Base-by-base conservation (phyloP, 37 sponge, comb jelly and placozoan genomes). In the Oopsacas minuta region DNA sequence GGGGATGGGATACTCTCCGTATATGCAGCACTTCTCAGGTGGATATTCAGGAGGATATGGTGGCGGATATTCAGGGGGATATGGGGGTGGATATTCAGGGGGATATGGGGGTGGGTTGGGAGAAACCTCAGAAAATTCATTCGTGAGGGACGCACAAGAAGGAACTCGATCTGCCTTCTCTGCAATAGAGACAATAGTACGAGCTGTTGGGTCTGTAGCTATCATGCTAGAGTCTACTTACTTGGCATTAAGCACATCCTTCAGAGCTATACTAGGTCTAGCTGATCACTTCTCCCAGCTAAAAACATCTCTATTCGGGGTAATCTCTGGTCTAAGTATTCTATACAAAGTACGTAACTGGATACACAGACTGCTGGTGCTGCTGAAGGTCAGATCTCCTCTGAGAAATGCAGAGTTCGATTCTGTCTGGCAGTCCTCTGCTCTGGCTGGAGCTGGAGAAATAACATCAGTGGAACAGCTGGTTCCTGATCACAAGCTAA, bases 141-240 rank as follows among this genome's bases (percentile, higher is more conserved):
- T 89, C 39, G 86, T 89, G 1, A 52, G 36, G 37, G 37, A 81
- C 38, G 90, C 90, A 10, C 87, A 89, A 52, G 90, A 88, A 12
- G 82, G 87, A 69, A 86, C 81, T 52, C 51, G 83, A 23, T 83
- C 82, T 37, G 90, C 90, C 36, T 89, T 89, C 53, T 81, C 83
- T 30, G 82, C 90, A 1, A 89, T 89, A 35, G 90, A 89, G 51
- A 87, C 90, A 0, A 88, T 89, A 42, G 90, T 89, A 36, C 36
- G 81, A 5, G 87, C 90, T 23, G 82, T 89, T 28, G 83, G 87
- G 17, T 89, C 90, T 1, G 90, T 89, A n/a, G 87, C 90, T 3
- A 51, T 81, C 0, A 88, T 89, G 87, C 42, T 89, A 46, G 90
- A 89, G 82, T 84, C 86, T 36, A 89, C 90, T 36, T 89, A 83